Conservation (phyloP, 2,797 vertebrate genomes). For the Acanthurus tractus region DNA sequence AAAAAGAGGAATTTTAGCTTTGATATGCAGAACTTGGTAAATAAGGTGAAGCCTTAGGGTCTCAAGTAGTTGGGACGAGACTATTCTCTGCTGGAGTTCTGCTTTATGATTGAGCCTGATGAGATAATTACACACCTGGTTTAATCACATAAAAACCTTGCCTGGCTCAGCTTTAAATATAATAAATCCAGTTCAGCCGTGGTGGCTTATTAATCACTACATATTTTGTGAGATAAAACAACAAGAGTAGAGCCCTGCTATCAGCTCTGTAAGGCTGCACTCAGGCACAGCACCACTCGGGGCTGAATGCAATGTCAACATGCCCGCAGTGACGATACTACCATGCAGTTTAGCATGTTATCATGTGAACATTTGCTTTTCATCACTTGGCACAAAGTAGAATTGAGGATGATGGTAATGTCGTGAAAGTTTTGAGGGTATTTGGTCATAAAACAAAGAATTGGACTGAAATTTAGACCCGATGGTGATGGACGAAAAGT, state of each 20-base stretch:
- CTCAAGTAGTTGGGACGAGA: conserved; percentile 28
- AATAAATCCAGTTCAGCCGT: conserved; percentile 44
- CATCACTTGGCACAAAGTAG: background rate
- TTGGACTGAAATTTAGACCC: background rate
- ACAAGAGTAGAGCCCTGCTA: background rate
- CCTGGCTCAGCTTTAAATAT: conserved; percentile 42
- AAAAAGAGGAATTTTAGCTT: conserved; percentile 10
- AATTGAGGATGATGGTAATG: background rate
- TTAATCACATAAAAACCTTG: conserved; percentile 53
- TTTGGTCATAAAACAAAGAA: background rate
- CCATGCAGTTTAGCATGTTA: background rate
- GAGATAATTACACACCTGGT: conserved; percentile 58
- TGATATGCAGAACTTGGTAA: conserved; percentile 27
- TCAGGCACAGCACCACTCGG: background rate
- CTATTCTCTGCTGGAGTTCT: conserved; percentile 20
- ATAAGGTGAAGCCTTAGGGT: conserved; percentile 8
- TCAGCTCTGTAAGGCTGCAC: conserved; percentile 1
- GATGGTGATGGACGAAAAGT: background rate
- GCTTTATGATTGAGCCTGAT: conserved; percentile 49
- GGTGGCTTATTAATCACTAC: conserved; percentile 33
- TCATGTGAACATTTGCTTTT: background rate
- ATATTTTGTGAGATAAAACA: conserved; percentile 11
- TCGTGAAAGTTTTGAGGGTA: background rate
- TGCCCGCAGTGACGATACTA: background rate
- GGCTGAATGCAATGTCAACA: background rate